Conservation (phyloP, 2,888 invertebrate genomes). For the Heliconius cydno region DNA sequence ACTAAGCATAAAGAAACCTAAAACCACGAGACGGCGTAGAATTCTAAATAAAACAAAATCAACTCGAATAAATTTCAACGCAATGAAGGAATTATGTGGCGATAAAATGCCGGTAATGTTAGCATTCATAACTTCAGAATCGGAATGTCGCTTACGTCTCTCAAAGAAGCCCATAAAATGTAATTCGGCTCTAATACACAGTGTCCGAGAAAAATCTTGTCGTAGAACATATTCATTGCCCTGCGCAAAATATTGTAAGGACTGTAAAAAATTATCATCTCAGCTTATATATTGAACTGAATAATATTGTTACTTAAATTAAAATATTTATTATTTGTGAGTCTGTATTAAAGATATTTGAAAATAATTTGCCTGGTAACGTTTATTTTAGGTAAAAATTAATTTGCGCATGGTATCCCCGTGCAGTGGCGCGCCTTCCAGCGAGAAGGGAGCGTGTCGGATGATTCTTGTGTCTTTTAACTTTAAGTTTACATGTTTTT, state of each 20-base stretch:
- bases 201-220: constrained; percentile 47
- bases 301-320: neutral
- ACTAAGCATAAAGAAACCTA: constrained; percentile 34
- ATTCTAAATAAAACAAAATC: constrained; percentile 44
- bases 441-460: constrained; percentile 51
- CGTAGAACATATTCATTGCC: constrained; percentile 51
- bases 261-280: constrained; percentile 50
- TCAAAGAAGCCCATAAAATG: constrained; percentile 44
- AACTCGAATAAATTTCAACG: constrained; percentile 47
- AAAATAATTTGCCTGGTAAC: constrained; percentile 42
- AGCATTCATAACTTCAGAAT: constrained; percentile 51
- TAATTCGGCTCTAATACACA: constrained; percentile 46
- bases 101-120: constrained; percentile 53
- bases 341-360: constrained; percentile 5
- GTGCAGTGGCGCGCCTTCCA: constrained; percentile 70
- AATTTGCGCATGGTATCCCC: constrained; percentile 63
- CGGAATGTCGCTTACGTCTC: constrained; percentile 42
- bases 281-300: constrained; percentile 26
- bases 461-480: constrained; percentile 63
- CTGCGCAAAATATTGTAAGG: constrained; percentile 55
- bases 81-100: constrained; percentile 46
- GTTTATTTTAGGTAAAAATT: constrained; percentile 45
- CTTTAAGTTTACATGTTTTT: constrained; percentile 76
- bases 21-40: constrained; percentile 44
- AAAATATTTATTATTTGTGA: neutral